Percentiles rank a stretch among this genome's conserved stretches.
Evolutionary conservation across 2,113 vertebrate species (phyloP).

Genomic region (Alouatta palliata): DNA sequence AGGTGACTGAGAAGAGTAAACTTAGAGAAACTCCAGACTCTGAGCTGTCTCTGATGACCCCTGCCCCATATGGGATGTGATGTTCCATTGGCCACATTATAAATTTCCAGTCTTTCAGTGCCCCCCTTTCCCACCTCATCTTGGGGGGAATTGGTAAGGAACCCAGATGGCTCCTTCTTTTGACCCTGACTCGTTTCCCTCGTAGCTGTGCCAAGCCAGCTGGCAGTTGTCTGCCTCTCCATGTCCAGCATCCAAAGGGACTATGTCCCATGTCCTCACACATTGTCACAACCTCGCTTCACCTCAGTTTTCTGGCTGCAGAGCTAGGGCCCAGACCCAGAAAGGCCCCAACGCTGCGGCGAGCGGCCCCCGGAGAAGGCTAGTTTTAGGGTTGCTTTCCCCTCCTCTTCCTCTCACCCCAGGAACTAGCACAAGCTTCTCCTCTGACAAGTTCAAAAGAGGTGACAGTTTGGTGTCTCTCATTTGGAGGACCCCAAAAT

Average conservation of each 20-base stretch:
- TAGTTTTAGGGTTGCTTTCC: not conserved
- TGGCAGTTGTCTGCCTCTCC: not conserved
- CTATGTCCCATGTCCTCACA: not conserved
- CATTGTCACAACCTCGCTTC: not conserved
- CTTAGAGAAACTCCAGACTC: not conserved
- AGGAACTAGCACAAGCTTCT: not conserved
- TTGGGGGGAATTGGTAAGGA: not conserved
- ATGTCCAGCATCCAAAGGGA: not conserved
- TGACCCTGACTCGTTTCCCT: not conserved
- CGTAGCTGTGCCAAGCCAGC: not conserved
- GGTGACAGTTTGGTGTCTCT: not conserved
- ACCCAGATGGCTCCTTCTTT: not conserved
- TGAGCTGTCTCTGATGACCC: fast-evolving
- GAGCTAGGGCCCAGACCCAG: not conserved
- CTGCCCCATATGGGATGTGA: not conserved
- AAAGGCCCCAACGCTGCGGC: not conserved
- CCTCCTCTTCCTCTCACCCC: not conserved
- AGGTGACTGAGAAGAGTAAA: not conserved
- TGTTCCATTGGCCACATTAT: not conserved
- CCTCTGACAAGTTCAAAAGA: not conserved
- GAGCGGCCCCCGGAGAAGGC: not conserved
- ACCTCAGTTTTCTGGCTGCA: not conserved
- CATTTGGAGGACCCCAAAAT: not conserved
- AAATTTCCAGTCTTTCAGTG: not conserved
- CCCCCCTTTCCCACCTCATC: not conserved